Evolutionary conservation across 2,797 vertebrate species (phyloP).

Genomic region (Sebastes steindachneri): DNA sequence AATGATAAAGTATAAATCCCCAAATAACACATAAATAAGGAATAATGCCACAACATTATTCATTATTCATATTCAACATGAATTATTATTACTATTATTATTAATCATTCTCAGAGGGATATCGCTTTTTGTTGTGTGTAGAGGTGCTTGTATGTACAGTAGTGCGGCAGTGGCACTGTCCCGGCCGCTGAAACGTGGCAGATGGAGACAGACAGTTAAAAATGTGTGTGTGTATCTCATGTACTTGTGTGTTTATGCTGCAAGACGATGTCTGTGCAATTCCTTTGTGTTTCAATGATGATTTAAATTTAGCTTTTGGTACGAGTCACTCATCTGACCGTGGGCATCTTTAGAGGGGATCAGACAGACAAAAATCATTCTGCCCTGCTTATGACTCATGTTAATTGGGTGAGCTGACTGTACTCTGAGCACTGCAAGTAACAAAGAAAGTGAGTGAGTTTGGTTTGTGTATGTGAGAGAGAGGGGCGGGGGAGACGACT

Average conservation of each 20-base stretch:
- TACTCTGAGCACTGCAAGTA: neutral
- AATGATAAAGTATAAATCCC: no score
- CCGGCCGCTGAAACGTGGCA: no score
- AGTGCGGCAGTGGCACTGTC: no score
- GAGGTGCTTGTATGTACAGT: no score
- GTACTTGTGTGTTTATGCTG: neutral
- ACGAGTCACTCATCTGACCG: neutral
- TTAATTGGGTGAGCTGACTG: constrained; percentile 16
- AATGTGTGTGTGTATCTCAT: neutral
- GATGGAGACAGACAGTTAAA: neutral
- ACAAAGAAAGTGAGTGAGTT: neutral
- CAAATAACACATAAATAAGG: no score
- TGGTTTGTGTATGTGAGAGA: neutral
- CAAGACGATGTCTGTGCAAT: neutral
- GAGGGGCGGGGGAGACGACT: no score
- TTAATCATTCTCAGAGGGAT: no score
- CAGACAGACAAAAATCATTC: constrained; percentile 10
- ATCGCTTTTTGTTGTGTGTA: no score
- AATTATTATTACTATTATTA: no score
- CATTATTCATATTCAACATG: no score
- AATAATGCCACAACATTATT: no score
- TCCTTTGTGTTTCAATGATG: neutral
- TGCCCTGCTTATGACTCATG: constrained; percentile 27
- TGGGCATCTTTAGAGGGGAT: constrained; percentile 14
- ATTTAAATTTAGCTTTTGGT: constrained; percentile 9